These are phyloP conservation scores for Chaenogobius annularis DNA, from an alignment of 2,113 vertebrate species.

Conservation along the genomic window DNA sequence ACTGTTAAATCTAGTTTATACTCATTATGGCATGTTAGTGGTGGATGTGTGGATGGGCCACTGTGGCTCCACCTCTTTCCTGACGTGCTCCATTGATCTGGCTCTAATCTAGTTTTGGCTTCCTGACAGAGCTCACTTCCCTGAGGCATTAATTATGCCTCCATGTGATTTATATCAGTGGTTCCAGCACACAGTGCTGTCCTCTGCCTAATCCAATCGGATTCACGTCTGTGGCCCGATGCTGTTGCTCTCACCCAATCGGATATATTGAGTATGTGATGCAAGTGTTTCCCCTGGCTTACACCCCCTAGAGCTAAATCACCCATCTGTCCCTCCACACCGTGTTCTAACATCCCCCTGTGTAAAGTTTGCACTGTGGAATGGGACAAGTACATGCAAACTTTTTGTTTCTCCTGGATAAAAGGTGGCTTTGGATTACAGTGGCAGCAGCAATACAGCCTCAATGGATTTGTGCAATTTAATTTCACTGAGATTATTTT, in stretches of 20 bases:
- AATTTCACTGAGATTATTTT: neutral
- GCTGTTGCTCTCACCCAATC: slow-evolving; percentile 68
- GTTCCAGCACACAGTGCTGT: slow-evolving; percentile 46
- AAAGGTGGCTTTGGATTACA: slow-evolving; percentile 10
- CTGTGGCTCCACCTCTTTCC: slow-evolving; percentile 44
- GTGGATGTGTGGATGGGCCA: slow-evolving; percentile 3
- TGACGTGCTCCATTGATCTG: slow-evolving; percentile 68
- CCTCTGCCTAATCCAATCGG: slow-evolving; percentile 67
- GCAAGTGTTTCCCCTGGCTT: slow-evolving; percentile 58
- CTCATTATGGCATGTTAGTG: slow-evolving; percentile 30
- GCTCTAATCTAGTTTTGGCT: slow-evolving; percentile 69
- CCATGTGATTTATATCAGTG: slow-evolving; percentile 68
- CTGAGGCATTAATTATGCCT: slow-evolving; percentile 80
- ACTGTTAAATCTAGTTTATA: slow-evolving; percentile 16
- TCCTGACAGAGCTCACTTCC: slow-evolving; percentile 57
- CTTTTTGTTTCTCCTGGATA: slow-evolving; percentile 13
- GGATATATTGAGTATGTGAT: slow-evolving; percentile 78
- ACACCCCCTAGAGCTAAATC: slow-evolving; percentile 34
- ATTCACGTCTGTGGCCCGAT: slow-evolving; percentile 56
- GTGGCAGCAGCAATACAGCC: neutral
- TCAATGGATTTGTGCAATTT: slow-evolving; percentile 15
- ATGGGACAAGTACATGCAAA: slow-evolving; percentile 3
- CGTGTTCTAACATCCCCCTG: slow-evolving; percentile 18
- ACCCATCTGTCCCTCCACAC: slow-evolving; percentile 31
- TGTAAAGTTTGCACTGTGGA: slow-evolving; percentile 9